Conservation (phyloP, 2,888 invertebrate species). For the Parochlus steinenii region DNA sequence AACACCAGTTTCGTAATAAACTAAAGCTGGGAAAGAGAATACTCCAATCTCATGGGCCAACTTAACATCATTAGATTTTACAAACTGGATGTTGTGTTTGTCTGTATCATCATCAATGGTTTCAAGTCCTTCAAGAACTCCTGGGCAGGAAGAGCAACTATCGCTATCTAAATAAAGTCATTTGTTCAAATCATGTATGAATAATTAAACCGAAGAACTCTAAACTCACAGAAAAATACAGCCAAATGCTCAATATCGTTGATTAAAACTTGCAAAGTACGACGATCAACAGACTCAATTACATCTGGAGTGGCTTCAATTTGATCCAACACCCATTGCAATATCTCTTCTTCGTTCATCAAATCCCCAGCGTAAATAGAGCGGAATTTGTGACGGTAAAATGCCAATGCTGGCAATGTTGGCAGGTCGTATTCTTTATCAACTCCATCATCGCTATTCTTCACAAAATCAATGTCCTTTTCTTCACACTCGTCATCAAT, state of each 20-base stretch:
- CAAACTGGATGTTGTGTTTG: constrained; percentile 83
- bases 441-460: constrained; percentile 76
- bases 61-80: constrained; percentile 80
- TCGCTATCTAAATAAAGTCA: constrained; percentile 48
- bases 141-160: constrained; percentile 68
- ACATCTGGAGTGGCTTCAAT: constrained; percentile 74
- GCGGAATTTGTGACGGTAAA: constrained; percentile 75
- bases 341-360: constrained; percentile 79
- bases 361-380: constrained; percentile 78
- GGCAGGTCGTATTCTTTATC: constrained; percentile 76
- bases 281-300: constrained; percentile 80
- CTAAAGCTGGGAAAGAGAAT: constrained; percentile 79
- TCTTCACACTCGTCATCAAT: constrained; percentile 89
- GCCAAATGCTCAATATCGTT: constrained; percentile 83
- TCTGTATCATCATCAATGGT: constrained; percentile 87
- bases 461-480: constrained; percentile 79
- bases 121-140: constrained; percentile 74
- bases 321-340: constrained; percentile 77
- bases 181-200: constrained; percentile 10
- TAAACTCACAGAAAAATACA: constrained; percentile 71
- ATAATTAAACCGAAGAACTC: background rate
- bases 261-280: constrained; percentile 74
- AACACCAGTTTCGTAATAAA: constrained; percentile 85
- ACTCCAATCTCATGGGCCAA: constrained; percentile 82
- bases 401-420: constrained; percentile 64